Conservation (phyloP, 2,113 vertebrate species). For the Myodes glareolus region DNA sequence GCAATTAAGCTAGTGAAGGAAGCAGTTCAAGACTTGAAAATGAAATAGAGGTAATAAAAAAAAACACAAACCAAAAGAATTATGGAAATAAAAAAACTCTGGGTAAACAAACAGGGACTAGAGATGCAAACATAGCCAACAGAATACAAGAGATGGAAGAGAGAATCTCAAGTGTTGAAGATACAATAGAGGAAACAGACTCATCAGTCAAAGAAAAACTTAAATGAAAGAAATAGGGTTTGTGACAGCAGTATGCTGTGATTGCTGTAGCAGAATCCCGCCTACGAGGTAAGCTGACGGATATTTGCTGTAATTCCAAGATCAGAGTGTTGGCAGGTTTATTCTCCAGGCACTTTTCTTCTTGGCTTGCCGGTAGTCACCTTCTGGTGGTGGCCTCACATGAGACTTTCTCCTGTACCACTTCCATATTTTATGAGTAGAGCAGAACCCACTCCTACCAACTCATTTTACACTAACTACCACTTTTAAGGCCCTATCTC, state of each 20-base stretch:
- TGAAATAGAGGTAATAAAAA: too few species aligned
- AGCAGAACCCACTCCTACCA: not conserved
- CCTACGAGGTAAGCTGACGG: not conserved
- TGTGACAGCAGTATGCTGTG: not conserved
- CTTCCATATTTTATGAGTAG: not conserved
- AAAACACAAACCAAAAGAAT: too few species aligned
- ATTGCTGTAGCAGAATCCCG: not conserved
- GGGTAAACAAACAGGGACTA: too few species aligned
- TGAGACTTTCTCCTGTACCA: not conserved
- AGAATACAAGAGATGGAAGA: too few species aligned
- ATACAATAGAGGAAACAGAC: too few species aligned
- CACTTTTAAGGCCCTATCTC: not conserved
- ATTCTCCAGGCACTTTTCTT: not conserved
- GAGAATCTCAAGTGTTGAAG: too few species aligned
- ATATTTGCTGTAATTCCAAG: not conserved
- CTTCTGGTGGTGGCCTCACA: not conserved
- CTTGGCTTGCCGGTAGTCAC: not conserved
- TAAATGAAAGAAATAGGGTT: not conserved
- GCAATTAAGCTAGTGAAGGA: too few species aligned
- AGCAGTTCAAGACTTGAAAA: too few species aligned
- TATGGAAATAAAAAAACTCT: too few species aligned
- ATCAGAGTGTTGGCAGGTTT: not conserved
- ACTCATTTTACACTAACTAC: not conserved
- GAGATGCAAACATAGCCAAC: too few species aligned
- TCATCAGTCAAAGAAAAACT: too few species aligned